These are phyloP conservation scores for Leiothrix lutea DNA, from an alignment of 2,113 vertebrate species.

Conservation along the genomic window DNA sequence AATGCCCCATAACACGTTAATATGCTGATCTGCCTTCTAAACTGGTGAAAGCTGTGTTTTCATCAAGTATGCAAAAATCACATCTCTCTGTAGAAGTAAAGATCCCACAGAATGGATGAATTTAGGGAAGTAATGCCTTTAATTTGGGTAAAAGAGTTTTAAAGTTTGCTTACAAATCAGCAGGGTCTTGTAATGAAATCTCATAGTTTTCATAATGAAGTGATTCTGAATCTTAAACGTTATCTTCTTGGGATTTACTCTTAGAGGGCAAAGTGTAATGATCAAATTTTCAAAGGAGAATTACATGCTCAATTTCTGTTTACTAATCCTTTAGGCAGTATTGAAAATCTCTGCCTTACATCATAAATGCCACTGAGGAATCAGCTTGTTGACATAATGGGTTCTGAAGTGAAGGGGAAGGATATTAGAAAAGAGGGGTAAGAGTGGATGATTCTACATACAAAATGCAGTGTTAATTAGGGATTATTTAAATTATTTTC, in stretches of 20 bases:
- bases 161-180: not conserved
- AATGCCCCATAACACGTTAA: not conserved
- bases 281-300: constrained; percentile 1
- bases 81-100: not conserved
- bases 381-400: not conserved
- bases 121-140: not conserved
- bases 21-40: not conserved
- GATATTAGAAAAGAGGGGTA: not conserved
- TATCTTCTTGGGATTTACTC: not conserved
- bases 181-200: not conserved
- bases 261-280: not conserved
- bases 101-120: not conserved
- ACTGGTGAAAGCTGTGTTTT: not conserved
- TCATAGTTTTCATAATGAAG: not conserved
- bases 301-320: not conserved
- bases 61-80: not conserved
- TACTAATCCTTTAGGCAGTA: not conserved
- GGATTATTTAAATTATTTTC: not conserved
- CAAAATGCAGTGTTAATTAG: not conserved
- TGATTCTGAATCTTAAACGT: not conserved
- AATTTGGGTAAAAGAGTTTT: not conserved
- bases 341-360: not conserved
- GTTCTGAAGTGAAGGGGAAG: not conserved
- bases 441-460: not conserved
- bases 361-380: not conserved